phyloP scores from a whole-genome alignment of 2,888 invertebrate species.

The Melanargia galathea region DNA sequence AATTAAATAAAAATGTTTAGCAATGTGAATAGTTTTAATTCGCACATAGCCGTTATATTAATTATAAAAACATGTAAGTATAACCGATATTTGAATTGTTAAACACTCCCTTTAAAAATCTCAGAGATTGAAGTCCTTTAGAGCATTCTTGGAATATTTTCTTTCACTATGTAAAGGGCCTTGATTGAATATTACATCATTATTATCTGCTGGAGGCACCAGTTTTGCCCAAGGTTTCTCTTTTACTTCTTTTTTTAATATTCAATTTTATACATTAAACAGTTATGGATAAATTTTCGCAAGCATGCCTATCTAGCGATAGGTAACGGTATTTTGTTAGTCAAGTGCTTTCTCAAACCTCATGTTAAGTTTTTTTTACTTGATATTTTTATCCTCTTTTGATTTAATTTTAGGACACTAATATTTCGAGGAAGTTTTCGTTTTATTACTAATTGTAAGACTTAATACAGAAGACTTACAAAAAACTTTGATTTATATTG shows the following conservation, averaged over 20 bases:
- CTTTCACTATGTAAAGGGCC: constrained; percentile 28
- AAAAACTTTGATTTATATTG: too few species aligned
- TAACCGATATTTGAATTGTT: background rate
- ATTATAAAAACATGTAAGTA: constrained; percentile 67
- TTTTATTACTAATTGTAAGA: too few species aligned
- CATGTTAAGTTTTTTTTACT: too few species aligned
- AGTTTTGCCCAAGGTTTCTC: constrained; percentile 29
- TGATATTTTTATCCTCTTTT: too few species aligned
- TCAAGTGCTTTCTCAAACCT: too few species aligned
- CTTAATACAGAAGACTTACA: too few species aligned
- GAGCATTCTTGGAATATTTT: constrained; percentile 12
- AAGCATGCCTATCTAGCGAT: background rate
- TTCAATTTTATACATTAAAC: background rate
- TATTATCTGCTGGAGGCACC: constrained; percentile 25
- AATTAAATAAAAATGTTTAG: constrained; percentile 68
- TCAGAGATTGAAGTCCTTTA: background rate
- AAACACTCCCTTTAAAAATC: background rate
- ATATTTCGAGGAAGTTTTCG: too few species aligned
- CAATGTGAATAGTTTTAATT: constrained; percentile 54
- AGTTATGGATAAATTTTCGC: background rate
- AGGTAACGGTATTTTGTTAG: too few species aligned
- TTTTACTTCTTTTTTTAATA: background rate
- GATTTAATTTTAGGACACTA: too few species aligned
- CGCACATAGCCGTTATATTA: constrained; percentile 55
- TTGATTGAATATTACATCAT: constrained; percentile 37